Conservation (phyloP, 2,888 invertebrate species). For the Protonemura montana region DNA sequence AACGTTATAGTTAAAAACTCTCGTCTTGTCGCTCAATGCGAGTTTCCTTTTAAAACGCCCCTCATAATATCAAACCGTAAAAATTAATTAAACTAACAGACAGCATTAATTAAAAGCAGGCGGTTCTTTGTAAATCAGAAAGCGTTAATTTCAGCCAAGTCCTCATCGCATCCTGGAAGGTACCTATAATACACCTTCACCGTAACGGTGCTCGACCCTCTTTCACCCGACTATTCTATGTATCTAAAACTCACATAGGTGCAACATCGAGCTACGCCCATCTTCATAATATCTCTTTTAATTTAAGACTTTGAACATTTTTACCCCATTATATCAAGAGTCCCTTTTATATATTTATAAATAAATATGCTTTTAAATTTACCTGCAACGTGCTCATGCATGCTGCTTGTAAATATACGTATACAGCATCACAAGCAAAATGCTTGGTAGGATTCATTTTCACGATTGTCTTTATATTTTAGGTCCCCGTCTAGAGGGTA, state of each 20-base stretch:
- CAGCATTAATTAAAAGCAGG: not conserved
- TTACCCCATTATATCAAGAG: conserved; percentile 25
- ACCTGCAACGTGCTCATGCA: not conserved
- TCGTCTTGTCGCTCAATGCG: not conserved
- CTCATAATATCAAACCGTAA: not conserved
- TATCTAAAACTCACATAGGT: not conserved
- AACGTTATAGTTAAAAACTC: too few species aligned
- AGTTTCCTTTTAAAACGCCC: not conserved
- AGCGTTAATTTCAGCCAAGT: not conserved
- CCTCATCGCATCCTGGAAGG: not conserved
- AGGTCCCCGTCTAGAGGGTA: not conserved
- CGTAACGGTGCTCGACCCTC: not conserved
- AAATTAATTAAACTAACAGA: conserved; percentile 4
- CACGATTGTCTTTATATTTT: not conserved
- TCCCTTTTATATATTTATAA: conserved; percentile 26
- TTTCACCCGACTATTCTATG: not conserved
- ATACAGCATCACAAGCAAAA: not conserved
- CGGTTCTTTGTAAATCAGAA: not conserved
- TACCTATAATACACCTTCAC: not conserved
- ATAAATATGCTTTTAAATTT: conserved; percentile 20
- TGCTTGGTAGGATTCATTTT: not conserved
- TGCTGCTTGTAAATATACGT: not conserved
- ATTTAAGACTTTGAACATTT: conserved; percentile 26
- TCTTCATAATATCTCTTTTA: conserved; percentile 25
- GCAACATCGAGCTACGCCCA: not conserved